A percentile compares a stretch with the other conserved stretches of the same genome.
phyloP scores from a whole-genome alignment of 2,797 vertebrate species.

The Moxostoma hubbsi region DNA sequence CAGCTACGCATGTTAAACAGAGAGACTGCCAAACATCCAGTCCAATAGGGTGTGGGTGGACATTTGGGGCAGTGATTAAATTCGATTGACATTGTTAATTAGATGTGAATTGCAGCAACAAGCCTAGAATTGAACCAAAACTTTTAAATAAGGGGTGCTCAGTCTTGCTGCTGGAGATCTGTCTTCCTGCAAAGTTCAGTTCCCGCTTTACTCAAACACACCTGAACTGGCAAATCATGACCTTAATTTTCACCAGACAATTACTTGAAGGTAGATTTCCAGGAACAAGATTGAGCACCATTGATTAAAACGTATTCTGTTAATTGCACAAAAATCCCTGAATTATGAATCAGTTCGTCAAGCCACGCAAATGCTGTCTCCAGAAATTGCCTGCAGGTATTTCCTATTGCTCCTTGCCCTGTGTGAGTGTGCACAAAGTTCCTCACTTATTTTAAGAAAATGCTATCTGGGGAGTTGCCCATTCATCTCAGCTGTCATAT shows the following conservation, averaged over 20 bases:
- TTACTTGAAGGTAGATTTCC: neutral
- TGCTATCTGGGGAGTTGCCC: neutral
- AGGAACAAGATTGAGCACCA: neutral
- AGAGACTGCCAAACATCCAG: neutral
- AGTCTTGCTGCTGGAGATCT: too few species aligned
- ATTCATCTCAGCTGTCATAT: slow-evolving; percentile 48
- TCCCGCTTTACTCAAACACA: too few species aligned
- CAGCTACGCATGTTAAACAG: neutral
- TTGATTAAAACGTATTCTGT: neutral
- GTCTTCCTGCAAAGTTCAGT: too few species aligned
- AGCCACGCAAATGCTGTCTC: neutral
- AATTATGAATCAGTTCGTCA: neutral
- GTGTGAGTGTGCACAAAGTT: neutral
- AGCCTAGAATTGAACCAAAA: neutral
- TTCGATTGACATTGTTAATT: neutral
- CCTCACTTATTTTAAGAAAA: neutral
- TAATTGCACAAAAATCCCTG: neutral
- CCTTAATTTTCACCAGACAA: neutral
- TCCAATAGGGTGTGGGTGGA: slow-evolving; percentile 1
- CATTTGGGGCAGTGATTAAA: neutral
- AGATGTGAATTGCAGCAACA: neutral
- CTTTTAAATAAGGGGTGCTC: neutral
- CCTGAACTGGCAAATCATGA: too few species aligned
- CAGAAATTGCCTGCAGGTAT: neutral
- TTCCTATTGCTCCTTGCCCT: neutral